phyloP scores from a whole-genome alignment of 2,797 vertebrate genomes.

The Sebastes aleutianus region DNA sequence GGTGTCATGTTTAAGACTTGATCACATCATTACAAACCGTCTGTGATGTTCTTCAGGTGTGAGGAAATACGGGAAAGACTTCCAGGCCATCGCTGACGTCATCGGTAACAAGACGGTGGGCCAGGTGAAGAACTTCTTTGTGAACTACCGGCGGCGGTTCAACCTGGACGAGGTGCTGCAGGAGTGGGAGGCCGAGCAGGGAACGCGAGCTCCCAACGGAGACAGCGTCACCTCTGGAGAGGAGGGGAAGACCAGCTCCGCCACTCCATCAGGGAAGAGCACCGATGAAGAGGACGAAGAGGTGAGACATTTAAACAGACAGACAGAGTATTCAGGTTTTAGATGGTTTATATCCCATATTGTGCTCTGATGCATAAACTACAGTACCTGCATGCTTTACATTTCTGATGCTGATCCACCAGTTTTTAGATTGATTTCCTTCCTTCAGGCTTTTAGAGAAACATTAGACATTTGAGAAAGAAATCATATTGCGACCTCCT shows the following conservation, averaged over 20 bases:
- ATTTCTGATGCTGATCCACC: not conserved
- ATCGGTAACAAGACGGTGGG: slow-evolving; percentile 99
- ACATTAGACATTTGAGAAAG: not conserved
- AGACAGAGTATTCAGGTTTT: not conserved
- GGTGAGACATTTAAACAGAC: slow-evolving; percentile 48
- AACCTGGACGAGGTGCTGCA: slow-evolving; percentile 99
- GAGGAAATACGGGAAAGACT: slow-evolving; percentile 98
- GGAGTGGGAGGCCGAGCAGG: slow-evolving; percentile 99
- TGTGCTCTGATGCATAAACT: not conserved
- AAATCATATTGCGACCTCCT: not conserved
- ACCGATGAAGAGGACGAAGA: slow-evolving; percentile 96
- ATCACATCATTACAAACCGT: not conserved
- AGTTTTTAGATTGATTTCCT: not conserved
- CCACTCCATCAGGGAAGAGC: slow-evolving; percentile 95
- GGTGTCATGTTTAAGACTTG: not conserved
- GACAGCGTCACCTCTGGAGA: slow-evolving; percentile 91
- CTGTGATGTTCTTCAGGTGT: slow-evolving; percentile 82
- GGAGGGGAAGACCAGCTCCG: slow-evolving; percentile 94
- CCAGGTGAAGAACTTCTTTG: slow-evolving; percentile 99
- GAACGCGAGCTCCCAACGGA: slow-evolving; percentile 91
- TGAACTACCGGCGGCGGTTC: slow-evolving; percentile 99
- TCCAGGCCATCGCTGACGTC: slow-evolving; percentile 99
- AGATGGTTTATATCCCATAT: not conserved
- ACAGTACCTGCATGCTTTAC: not conserved
- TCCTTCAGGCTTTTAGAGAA: not conserved